A percentile compares a stretch with the other conserved stretches of the same genome.
phyloP scores from a whole-genome alignment of 2,113 vertebrate species.

The Tenrec ecaudatus region DNA sequence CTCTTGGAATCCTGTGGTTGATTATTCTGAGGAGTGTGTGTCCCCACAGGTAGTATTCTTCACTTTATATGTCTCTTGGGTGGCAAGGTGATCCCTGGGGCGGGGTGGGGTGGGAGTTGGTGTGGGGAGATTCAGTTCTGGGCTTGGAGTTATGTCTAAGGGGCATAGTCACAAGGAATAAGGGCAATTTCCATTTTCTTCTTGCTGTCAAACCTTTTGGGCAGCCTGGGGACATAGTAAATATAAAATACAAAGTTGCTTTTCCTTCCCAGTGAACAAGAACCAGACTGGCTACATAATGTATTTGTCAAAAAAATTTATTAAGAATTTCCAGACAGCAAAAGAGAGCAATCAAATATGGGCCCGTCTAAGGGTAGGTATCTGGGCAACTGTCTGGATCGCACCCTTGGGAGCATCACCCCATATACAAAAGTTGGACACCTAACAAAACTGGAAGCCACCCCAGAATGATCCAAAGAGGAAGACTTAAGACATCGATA shows the following conservation, averaged over 20 bases:
- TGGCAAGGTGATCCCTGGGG: too few relatives aligned
- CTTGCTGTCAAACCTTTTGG: slow-evolving; percentile 43
- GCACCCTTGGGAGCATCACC: neutral
- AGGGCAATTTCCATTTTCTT: slow-evolving; percentile 44
- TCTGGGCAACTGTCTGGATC: neutral
- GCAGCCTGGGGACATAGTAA: slow-evolving; percentile 31
- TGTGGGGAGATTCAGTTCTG: too few relatives aligned
- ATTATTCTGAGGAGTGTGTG: too few relatives aligned
- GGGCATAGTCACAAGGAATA: too few relatives aligned
- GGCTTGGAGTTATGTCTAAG: too few relatives aligned
- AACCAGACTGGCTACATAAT: slow-evolving; percentile 7
- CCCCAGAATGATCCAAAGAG: neutral
- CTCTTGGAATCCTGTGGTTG: too few relatives aligned
- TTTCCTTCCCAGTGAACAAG: slow-evolving; percentile 52
- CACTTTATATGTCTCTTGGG: too few relatives aligned
- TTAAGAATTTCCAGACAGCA: slow-evolving; percentile 42
- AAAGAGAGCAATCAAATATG: slow-evolving; percentile 13
- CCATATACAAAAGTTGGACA: too few relatives aligned
- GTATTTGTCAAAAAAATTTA: slow-evolving; percentile 47
- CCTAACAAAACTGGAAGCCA: too few relatives aligned
- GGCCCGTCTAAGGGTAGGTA: neutral
- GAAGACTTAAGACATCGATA: slow-evolving; percentile 1
- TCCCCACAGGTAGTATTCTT: too few relatives aligned
- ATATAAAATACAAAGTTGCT: slow-evolving; percentile 50
- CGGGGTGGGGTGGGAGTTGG: too few relatives aligned